Evolutionary conservation across 1,140 invertebrate genomes (phyloP).

Genomic region (Eupeodes corollae): DNA sequence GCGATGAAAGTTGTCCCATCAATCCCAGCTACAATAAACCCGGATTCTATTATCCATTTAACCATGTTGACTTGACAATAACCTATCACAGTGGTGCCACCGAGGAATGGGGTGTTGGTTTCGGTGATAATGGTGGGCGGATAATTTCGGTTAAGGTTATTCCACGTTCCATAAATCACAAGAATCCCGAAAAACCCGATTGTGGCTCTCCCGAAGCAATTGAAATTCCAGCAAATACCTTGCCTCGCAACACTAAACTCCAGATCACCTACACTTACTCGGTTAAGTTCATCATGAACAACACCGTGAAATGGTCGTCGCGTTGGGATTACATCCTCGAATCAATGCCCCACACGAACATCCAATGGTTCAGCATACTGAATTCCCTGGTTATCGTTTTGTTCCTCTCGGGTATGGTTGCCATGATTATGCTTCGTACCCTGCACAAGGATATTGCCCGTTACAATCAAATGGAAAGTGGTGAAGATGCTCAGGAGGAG

Average conservation of each 20-base stretch:
- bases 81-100: slow-evolving; percentile 79
- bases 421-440: slow-evolving; percentile 95
- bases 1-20: slow-evolving; percentile 35
- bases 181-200: slow-evolving; percentile 36
- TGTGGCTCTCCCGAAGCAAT: slow-evolving; percentile 51
- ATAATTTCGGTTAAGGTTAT: slow-evolving; percentile 73
- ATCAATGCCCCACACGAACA: slow-evolving; percentile 96
- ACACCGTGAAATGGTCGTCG: slow-evolving; percentile 92
- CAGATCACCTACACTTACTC: slow-evolving; percentile 79
- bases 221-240: slow-evolving; percentile 50
- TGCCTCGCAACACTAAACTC: slow-evolving; percentile 45
- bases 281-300: slow-evolving; percentile 67
- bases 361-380: slow-evolving; percentile 96
- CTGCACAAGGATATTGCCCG: slow-evolving; percentile 97
- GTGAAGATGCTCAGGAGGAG: slow-evolving; percentile 94
- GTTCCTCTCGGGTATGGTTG: slow-evolving; percentile 95
- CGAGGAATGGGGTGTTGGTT: slow-evolving; percentile 73
- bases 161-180: slow-evolving; percentile 68
- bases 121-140: slow-evolving; percentile 69
- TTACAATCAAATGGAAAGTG: slow-evolving; percentile 94
- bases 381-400: slow-evolving; percentile 83
- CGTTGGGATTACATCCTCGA: slow-evolving; percentile 99
- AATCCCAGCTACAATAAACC: slow-evolving; percentile 43
- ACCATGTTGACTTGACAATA: slow-evolving; percentile 90
- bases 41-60: slow-evolving; percentile 85